Base-by-base conservation (phyloP, 2,113 vertebrate species). In the Nanorana parkeri region DNA sequence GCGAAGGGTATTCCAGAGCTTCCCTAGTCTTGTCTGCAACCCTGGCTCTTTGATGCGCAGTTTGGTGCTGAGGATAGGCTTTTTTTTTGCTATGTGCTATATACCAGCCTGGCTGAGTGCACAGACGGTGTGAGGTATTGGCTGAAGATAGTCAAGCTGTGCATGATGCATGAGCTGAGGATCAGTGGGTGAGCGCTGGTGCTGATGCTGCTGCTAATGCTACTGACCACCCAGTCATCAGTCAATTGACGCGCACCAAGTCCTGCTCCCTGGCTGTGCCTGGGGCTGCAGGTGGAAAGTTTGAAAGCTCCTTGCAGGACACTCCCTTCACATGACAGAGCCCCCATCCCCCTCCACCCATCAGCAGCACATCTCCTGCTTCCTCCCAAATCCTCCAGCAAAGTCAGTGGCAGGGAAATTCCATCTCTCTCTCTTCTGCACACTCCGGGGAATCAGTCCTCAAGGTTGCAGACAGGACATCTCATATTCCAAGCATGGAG, bases 381-480 rank as follows among this genome's bases (percentile, higher is more conserved):
- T 47, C 47, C 21, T 68, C n/a, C n/a, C n/a, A n/a, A n/a, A n/a
- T n/a, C 52, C 4, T 55, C 60, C 41, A 66, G 32, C 21, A 60
- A 24, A 55, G 72, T 71, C 11, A 74, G 55, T 21, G 73, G n/a
- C 51, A 75, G 61, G 52, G 63, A 68, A 75, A 67, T 58, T 29
- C 69, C 61, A 65, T 82, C 60, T 29, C 17, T 24, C 71, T 75
- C 71, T 20, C 51, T 47, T 11, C 41, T 47, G 41, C 80, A 75
- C 64, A 24, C 63, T 76, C 80, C 60, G 13, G 58, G 52, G 71
- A 60, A 41, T 52, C 69, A 36, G 28, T 47, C 20, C 69, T 81
- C 69, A 81, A 81, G 80, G 79, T 75, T 81, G 69, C 28, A 54
- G 32, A 66, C 80, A 81, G 80, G 69, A 67, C 80, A 81, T 65